These are phyloP conservation scores for Metacarcinus magister DNA, from an alignment of 2,888 invertebrate species.

Conservation along the genomic window DNA sequence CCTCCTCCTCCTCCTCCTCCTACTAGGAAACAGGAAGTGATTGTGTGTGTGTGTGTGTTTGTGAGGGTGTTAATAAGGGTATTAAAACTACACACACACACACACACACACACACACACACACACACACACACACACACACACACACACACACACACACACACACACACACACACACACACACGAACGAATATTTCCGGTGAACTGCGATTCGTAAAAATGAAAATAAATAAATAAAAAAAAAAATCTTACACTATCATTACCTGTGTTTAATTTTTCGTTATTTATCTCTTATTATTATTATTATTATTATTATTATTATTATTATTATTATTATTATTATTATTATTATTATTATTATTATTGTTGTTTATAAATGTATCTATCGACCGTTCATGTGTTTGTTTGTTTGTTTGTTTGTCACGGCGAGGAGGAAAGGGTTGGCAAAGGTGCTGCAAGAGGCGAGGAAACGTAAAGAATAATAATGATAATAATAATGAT, in stretches of 20 bases:
- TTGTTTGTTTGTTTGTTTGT: neutral
- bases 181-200: neutral
- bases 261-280: too few relatives aligned
- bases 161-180: neutral
- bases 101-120: constrained; percentile 7
- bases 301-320: too few relatives aligned
- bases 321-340: neutral
- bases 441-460: neutral
- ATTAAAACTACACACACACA: neutral
- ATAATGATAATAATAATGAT: constrained; percentile 47
- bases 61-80: neutral
- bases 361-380: neutral
- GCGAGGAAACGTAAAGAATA: neutral
- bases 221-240: neutral
- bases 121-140: constrained; percentile 42
- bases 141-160: constrained; percentile 18
- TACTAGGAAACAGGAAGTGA: neutral
- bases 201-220: neutral
- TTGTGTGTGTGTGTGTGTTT: constrained; percentile 43
- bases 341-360: neutral
- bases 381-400: neutral
- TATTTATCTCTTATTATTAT: too few relatives aligned
- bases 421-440: neutral
- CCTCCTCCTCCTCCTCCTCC: too few relatives aligned
- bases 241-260: neutral